These are phyloP conservation scores for Meteorus sp. DNA, from an alignment of 1,140 invertebrate genomes.

Conservation along the genomic window DNA sequence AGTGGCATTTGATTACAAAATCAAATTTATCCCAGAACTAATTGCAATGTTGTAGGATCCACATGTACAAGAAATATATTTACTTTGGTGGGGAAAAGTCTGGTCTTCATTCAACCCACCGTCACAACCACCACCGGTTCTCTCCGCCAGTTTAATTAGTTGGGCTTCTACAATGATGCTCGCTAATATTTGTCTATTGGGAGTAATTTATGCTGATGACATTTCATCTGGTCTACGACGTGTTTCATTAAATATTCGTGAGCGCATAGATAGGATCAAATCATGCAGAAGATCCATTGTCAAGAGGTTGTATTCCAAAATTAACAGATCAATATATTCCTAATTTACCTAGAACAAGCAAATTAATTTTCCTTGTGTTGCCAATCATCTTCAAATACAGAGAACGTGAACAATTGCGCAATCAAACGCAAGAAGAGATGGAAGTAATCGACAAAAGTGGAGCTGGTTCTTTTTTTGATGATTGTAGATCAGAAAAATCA, in stretches of 20 bases:
- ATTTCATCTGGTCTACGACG: conserved; percentile 18
- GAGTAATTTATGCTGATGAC: conserved; percentile 29
- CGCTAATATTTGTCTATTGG: conserved; percentile 30
- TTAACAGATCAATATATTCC: too few relatives aligned
- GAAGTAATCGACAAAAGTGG: conserved; percentile 37
- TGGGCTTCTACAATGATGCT: conserved; percentile 48
- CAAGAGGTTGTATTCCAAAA: too few relatives aligned
- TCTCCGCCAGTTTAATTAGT: conserved; percentile 49
- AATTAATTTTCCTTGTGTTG: too few relatives aligned
- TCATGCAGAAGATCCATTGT: not conserved
- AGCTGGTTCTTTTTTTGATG: conserved; percentile 37
- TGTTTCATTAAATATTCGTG: not conserved
- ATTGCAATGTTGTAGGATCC: conserved; percentile 38
- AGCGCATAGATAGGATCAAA: not conserved
- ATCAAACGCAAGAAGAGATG: too few relatives aligned
- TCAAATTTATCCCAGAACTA: not conserved
- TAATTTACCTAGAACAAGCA: too few relatives aligned
- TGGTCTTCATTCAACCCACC: conserved; percentile 48
- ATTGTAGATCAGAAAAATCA: conserved; percentile 36
- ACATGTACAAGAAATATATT: conserved; percentile 34
- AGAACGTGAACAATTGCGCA: too few relatives aligned
- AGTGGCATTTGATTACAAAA: conserved; percentile 24
- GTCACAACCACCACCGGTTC: conserved; percentile 32
- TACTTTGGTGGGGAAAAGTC: conserved; percentile 51
- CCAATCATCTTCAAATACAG: too few relatives aligned